These are phyloP conservation scores for Pararge aegeria DNA, from an alignment of 1,140 invertebrate genomes.

Conservation along the genomic window DNA sequence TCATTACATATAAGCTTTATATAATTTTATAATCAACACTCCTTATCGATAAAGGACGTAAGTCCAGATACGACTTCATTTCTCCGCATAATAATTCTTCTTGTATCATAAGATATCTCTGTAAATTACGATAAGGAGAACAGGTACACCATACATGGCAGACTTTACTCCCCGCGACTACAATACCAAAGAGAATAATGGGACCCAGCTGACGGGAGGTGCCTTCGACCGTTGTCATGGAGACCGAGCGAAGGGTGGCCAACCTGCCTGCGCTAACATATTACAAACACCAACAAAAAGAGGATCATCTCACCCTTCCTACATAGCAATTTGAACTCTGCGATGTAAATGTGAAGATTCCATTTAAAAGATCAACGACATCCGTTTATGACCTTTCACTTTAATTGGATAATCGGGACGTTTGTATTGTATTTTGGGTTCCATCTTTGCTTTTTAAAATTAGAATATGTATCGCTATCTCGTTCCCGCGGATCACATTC, in stretches of 20 bases:
- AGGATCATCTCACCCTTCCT: slow-evolving; percentile 39
- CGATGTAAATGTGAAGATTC: slow-evolving; percentile 42
- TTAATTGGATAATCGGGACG: slow-evolving; percentile 58
- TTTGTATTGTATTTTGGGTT: slow-evolving; percentile 73
- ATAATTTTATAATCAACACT: not conserved
- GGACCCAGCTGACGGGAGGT: slow-evolving; percentile 76
- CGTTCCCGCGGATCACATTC: slow-evolving; percentile 36
- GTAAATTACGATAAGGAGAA: slow-evolving; percentile 17
- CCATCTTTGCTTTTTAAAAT: slow-evolving; percentile 79
- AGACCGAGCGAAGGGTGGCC: slow-evolving; percentile 70
- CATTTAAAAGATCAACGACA: slow-evolving; percentile 45
- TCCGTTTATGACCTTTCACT: slow-evolving; percentile 56
- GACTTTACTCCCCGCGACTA: slow-evolving; percentile 50
- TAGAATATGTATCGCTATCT: slow-evolving; percentile 62
- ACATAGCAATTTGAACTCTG: slow-evolving; percentile 58
- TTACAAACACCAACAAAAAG: slow-evolving; percentile 56
- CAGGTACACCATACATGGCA: slow-evolving; percentile 30
- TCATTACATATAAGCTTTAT: too few species aligned
- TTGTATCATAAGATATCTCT: not conserved
- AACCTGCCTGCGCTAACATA: slow-evolving; percentile 70
- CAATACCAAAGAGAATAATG: slow-evolving; percentile 70
- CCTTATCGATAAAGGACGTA: not conserved
- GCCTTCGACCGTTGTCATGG: slow-evolving; percentile 69
- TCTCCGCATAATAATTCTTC: not conserved
- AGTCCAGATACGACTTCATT: not conserved